These are phyloP conservation scores for Laodelphax striatellus DNA, from an alignment of 1,140 invertebrate species.

Conservation along the genomic window DNA sequence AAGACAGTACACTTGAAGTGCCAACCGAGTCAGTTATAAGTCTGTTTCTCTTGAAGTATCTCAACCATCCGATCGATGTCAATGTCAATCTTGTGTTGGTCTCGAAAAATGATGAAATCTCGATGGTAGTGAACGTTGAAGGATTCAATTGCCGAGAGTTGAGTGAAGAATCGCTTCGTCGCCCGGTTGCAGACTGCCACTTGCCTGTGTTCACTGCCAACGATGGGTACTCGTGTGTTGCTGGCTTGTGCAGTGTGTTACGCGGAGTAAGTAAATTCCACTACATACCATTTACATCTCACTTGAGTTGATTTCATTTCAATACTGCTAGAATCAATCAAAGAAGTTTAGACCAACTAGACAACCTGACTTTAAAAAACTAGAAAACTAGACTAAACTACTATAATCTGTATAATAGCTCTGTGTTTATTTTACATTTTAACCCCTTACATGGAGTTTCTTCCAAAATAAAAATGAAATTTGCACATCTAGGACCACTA, in stretches of 20 bases:
- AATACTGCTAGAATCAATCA: too few relatives aligned
- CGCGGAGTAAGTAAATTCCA: constrained; percentile 38
- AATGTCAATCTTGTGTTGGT: constrained; percentile 7
- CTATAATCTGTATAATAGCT: too few relatives aligned
- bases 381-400: too few relatives aligned
- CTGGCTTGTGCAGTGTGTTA: constrained; percentile 54
- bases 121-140: not conserved
- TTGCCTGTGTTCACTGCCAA: constrained; percentile 41
- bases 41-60: constrained; percentile 3
- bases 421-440: too few relatives aligned
- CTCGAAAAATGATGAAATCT: not conserved
- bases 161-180: constrained; percentile 24
- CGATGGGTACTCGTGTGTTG: constrained; percentile 46
- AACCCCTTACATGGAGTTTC: too few relatives aligned
- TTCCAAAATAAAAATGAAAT: too few relatives aligned
- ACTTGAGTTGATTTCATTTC: too few relatives aligned
- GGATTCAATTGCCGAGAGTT: not conserved
- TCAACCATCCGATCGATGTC: constrained; percentile 13
- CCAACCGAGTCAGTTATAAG: constrained; percentile 5
- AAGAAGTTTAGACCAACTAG: too few relatives aligned
- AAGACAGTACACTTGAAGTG: not conserved
- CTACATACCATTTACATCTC: too few relatives aligned
- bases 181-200: constrained; percentile 34
- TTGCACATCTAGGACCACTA: too few relatives aligned
- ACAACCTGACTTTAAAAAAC: too few relatives aligned